Evolutionary conservation across 2,888 invertebrate genomes (phyloP), one percentile per base, ranked within the genome.

Genomic region (Apodemia hepburni): DNA sequence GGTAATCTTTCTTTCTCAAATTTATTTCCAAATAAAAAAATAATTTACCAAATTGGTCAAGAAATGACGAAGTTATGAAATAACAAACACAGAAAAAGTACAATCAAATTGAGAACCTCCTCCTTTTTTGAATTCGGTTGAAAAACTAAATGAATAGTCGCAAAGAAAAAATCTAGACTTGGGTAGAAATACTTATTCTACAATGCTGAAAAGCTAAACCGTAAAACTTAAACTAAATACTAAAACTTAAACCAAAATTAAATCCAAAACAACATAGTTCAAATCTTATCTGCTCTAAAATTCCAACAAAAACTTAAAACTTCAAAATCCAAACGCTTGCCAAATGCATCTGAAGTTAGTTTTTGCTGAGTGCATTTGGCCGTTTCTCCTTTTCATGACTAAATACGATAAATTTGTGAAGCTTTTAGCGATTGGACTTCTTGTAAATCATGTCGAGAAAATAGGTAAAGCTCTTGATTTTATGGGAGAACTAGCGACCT

Each of bases 281-380:
- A 22, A 12, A 54, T 54, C 12, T 54, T 22, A 11, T 54, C 18
- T 5, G 8, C 33, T 58, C 35, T 47, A 58, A 58, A 29, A 47
- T 61, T 61, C 58, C 33, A 61, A 54, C 61, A 49, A 58, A 62
- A 62, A 62, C 58, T 62, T 47, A 47, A 47, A 33, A 49, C 58
- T 62, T 57, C 27, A 12, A 29, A 22, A 15, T 15, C 58, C 15
- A 15, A 42, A 58, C 58, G 62, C 62, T 62, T 62, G 62, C 62
- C 62, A 62, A 62, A 62, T 58, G 47, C 58, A 58, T 62, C 47
- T 45, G 47, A 62, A 47, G 58, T 47, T 58, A 58, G 62, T 62
- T 62, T 62, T 62, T 62, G 62, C 58, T 22, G 62, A 58, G 62
- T 62, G 58, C 62, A 58, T 49, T 61, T 62, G 62, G 59, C 45